Percentiles rank a stretch among this genome's conserved stretches.
Conservation (phyloP, 2,113 vertebrate genomes). For the Zosterops hypoxanthus region DNA sequence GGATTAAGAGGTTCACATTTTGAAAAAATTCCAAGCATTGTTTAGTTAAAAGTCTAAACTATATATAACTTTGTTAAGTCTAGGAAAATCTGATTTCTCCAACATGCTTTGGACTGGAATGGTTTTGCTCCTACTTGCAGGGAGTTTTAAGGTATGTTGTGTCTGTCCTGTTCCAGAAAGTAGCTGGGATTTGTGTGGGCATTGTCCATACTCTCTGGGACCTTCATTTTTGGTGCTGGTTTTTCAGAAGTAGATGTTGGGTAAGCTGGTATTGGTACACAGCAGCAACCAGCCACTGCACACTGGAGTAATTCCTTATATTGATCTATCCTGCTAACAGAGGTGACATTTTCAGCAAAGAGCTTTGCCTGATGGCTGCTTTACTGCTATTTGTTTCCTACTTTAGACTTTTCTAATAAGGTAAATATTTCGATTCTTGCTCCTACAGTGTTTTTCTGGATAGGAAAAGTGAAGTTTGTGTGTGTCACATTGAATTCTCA, state of each 20-base stretch:
- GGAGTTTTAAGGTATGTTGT: neutral
- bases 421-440: neutral
- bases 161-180: neutral
- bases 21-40: neutral
- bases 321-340: neutral
- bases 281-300: neutral
- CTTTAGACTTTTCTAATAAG: neutral
- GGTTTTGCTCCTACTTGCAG: neutral
- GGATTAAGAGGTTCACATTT: neutral
- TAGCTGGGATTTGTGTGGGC: neutral
- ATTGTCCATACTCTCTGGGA: neutral
- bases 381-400: neutral
- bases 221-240: neutral
- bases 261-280: neutral
- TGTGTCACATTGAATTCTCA: neutral
- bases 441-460: neutral
- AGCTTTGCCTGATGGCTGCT: neutral
- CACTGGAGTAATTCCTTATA: neutral
- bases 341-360: neutral
- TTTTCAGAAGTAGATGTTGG: neutral
- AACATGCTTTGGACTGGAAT: neutral
- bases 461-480: accelerated
- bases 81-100: neutral
- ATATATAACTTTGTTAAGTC: neutral
- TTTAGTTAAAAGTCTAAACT: neutral